Evolutionary conservation across 2,113 vertebrate genomes (phyloP), one percentile per base, ranked within the genome.

Genomic region (Climacteris rufus): DNA sequence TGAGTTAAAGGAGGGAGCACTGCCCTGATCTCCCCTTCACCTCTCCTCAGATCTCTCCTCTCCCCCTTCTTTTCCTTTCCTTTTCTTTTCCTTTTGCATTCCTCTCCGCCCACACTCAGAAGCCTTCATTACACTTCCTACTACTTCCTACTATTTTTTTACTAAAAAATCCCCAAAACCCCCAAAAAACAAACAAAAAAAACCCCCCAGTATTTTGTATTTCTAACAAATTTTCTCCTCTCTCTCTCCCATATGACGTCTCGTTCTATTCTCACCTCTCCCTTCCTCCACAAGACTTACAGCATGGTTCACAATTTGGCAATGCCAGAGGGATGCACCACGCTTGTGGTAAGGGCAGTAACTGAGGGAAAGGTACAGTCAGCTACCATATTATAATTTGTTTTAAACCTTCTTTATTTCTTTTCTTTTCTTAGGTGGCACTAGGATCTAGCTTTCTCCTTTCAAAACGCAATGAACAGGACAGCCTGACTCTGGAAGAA

Each of bases 101-200:
- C 56, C 71, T 95, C 22, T 76, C 64, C 1, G 0, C 87, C 91
- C 53, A 95, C 87, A 70, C 44, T 72, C 52, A 80, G 66, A 87
- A 94, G 94, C 44, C 79, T 85, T 94, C 91, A 81, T 90, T 77
- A 91, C 75, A 77, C 69, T 89, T 94, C 78, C 84, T 87, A 95
- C 71, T 90, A 68, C n/a, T n/a, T n/a, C n/a, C n/a, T n/a, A n/a
- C n/a, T n/a, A n/a, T n/a, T 89, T 93, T 94, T 91, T 86, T 88
- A 61, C 59, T 92, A 70, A 93, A 88, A 91, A 40, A n/a, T n/a
- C n/a, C n/a, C n/a, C n/a, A n/a, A n/a, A n/a, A n/a, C n/a, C n/a
- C n/a, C n/a, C n/a, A n/a, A 15, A 33, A 40, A 37, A 19, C 3
- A 90, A 89, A 83, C 22, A 72, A 92, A 66, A 47, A 57, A 45